These are phyloP conservation scores for Rutpela maculata DNA, from an alignment of 2,888 invertebrate species.

Conservation along the genomic window DNA sequence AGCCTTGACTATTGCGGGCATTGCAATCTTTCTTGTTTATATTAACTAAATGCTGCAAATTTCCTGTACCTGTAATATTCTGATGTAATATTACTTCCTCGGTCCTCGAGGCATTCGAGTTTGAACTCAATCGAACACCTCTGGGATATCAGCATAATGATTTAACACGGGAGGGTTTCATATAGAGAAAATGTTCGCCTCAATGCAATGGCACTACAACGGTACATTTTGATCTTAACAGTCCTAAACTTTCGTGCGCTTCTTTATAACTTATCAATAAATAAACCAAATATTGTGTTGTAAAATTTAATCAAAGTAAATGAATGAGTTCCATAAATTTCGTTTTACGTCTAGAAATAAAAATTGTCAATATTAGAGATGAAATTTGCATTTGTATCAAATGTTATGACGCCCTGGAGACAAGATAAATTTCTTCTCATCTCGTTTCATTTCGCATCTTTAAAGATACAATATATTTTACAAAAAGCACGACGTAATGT, in stretches of 20 bases:
- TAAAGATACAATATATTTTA: not conserved
- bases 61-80: not conserved
- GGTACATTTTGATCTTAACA: not conserved
- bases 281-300: not conserved
- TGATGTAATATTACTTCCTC: not conserved
- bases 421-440: constrained; percentile 3
- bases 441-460: not conserved
- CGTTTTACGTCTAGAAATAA: not conserved
- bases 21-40: too few species aligned
- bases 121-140: not conserved
- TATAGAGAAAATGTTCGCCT: not conserved
- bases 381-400: constrained; percentile 4
- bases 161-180: not conserved
- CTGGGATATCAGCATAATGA: constrained; percentile 2
- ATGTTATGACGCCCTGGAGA: not conserved
- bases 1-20: too few species aligned
- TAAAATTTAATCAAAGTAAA: not conserved
- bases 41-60: not conserved
- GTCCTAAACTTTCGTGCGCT: not conserved
- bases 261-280: not conserved
- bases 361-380: not conserved
- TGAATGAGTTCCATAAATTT: not conserved
- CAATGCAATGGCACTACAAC: not conserved
- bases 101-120: not conserved
- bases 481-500: not conserved